Evolutionary conservation across 1,140 invertebrate species (phyloP).

Genomic region (Drosophila nigrodunni): DNA sequence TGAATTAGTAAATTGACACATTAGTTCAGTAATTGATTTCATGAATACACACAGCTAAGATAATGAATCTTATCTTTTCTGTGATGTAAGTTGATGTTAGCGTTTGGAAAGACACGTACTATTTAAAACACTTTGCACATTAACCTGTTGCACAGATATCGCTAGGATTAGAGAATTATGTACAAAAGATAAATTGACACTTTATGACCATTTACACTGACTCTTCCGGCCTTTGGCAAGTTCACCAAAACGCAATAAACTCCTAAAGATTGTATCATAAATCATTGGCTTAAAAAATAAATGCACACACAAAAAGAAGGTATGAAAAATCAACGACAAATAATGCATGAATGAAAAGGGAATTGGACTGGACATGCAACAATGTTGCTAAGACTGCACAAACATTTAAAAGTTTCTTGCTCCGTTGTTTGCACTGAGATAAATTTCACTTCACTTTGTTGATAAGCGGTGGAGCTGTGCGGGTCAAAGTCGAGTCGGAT

Average conservation of each 20-base stretch:
- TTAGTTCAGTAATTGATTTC: neutral
- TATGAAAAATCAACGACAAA: slow-evolving; percentile 42
- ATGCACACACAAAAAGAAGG: slow-evolving; percentile 22
- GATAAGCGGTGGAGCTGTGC: slow-evolving; percentile 58
- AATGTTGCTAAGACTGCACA: slow-evolving; percentile 76
- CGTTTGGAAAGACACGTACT: slow-evolving; percentile 18
- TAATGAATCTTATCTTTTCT: slow-evolving; percentile 7
- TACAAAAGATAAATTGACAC: slow-evolving; percentile 37
- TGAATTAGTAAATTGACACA: neutral
- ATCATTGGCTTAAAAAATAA: slow-evolving; percentile 48
- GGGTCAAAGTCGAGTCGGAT: neutral
- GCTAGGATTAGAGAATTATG: slow-evolving; percentile 34
- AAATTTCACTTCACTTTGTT: slow-evolving; percentile 55
- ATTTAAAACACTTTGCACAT: slow-evolving; percentile 27
- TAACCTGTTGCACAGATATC: slow-evolving; percentile 54
- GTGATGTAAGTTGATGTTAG: neutral
- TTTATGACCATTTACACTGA: slow-evolving; percentile 61
- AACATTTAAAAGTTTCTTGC: slow-evolving; percentile 74
- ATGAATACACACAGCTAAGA: neutral
- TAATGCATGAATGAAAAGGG: slow-evolving; percentile 58
- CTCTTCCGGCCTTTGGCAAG: slow-evolving; percentile 43
- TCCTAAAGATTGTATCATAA: slow-evolving; percentile 51
- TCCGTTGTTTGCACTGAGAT: slow-evolving; percentile 65
- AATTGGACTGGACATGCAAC: slow-evolving; percentile 48
- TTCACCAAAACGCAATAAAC: neutral